Base-by-base conservation (phyloP, 2,888 invertebrate species). In the Rotaria sp. region DNA sequence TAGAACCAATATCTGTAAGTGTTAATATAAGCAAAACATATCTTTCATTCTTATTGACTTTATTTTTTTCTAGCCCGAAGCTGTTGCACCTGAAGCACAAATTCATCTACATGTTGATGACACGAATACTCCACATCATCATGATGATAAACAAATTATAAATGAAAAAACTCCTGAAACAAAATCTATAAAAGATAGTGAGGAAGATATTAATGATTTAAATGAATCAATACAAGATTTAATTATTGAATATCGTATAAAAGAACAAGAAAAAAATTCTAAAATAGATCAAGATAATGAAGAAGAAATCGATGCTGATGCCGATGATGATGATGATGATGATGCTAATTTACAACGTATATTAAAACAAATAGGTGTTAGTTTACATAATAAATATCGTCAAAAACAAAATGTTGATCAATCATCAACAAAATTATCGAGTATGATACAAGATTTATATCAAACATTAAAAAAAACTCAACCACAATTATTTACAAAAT, bases 201-300 rank as follows among this genome's bases (percentile, higher is more conserved):
- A 67, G 38, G 67, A 67, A 21, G 35, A 67, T 35, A 35, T 35
- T 35, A 4, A 38, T 67, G 67, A 67, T 7, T 18, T 67, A 35
- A 67, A 67, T 67, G 30, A 67, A n/a, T 67, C 67, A 13, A 38
- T 67, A 35, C 67, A 67, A 35, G 67, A 67, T 67, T 38, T 67
- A 67, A 67, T 67, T 67, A 67, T 67, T 67, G 67, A 67, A 67
- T 67, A 67, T 67, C 67, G 67, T 67, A 35, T 67, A 7, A 35
- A 67, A 67, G 67, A 67, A 21, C 67, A 67, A 38, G 18, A 67
- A 10, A 67, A 67, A 35, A 67, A 67, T 35, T 2, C 67, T 21
- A 18, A 21, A 21, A 35, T 21, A 2, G 21, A 21, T 67, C 35
- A 67, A 67, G 67, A 35, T 5, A 67, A 67, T 67, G 67, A 35